Base-by-base conservation (phyloP, 2,888 invertebrate species). In the Athalia cordata region DNA sequence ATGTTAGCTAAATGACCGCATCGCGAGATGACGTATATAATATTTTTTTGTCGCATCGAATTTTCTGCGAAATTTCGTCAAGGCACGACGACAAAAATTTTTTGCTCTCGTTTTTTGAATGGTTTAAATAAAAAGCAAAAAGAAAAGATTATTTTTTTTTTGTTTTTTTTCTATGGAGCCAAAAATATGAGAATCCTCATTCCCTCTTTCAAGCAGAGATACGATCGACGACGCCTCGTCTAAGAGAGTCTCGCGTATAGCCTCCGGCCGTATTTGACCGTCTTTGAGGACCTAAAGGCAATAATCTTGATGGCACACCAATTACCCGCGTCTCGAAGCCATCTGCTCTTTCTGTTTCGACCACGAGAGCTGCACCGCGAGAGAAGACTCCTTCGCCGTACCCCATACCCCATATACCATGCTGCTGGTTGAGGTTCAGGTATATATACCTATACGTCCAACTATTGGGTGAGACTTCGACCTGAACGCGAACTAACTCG, bases 291-390 rank as follows among this genome's bases (percentile, higher is more conserved):
- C 84, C 85, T 82, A 85, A 83, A 83, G 85, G 87, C 86, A 87
- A 87, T 87, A 87, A 88, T 88, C 85, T 85, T 85, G 86, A 88
- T 87, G 86, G 86, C 83, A 84, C 84, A 86, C 85, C 88, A 89
- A 89, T 89, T 89, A 88, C 86, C 83, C 85, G 85, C 88, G 89
- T 89, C 89, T 89, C 89, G 89, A 86, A 84, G 86, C 89, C 89
- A 89, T 89, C 89, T 89, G 89, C 88, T 89, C 81, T 85, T 83
- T 83, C 83, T 81, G 77, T 57, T 62, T 52, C 52, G 55, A 66
- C 77, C 47, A 65, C 64, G 76, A 76, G 61, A 76, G 67, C 66
- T 49, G 55, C 29, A 29, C 29, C 29, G 29, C 49, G 66, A 67
- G 77, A 49, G 45, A 47, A 55, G 68, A 55, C n/a, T 68, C 43